Evolutionary conservation across 2,888 invertebrate species (phyloP), one percentile per base, ranked within the genome.

Genomic region (Nesidiocoris tenuis): DNA sequence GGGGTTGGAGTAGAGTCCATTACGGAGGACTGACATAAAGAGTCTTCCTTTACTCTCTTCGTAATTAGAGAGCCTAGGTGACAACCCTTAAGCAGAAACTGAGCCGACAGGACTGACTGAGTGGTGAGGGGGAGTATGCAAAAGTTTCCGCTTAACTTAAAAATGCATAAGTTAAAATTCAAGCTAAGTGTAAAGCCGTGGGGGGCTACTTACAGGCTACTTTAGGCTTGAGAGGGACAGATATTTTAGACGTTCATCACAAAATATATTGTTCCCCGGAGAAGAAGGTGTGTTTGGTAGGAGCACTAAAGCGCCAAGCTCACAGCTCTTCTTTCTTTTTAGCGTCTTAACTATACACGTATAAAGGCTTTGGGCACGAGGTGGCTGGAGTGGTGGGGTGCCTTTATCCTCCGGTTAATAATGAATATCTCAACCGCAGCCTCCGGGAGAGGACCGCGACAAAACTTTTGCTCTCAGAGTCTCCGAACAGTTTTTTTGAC

Each of bases 281-380:
- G 39, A 39, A 12, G 39, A 39, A 39, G 39, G 39, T 39, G 39
- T 12, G 39, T 39, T 39, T 39, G 3, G 39, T 39, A 39, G 39
- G 39, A 39, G 39, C 39, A 12, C 39, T 39, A 39, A 39, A 39
- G 39, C 12, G 39, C 39, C 39, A 12, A 12, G 39, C 39, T 39
- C 39, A 12, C 39, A 39, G 39, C 39, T 39, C 39, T 39, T 39
- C 39, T 39, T 39, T 39, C 39, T 39, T n/a, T n/a, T n/a, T n/a
- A 3, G 39, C 39, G 39, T 7, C 39, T 39, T 39, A 39, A 39
- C 39, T 39, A n/a, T n/a, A 39, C 39, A 12, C 39, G 39, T 39
- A 39, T 39, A 39, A 3, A 80, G 81, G 81, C 81, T 81, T n/a
- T 81, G 80, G 80, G 81, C 80, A 16, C 61, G 16, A 59, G 61